Percentiles rank a stretch among this genome's conserved stretches.
These are phyloP conservation scores for Coregonus ussuriensis DNA, from an alignment of 2,797 vertebrate genomes.

Conservation along the genomic window DNA sequence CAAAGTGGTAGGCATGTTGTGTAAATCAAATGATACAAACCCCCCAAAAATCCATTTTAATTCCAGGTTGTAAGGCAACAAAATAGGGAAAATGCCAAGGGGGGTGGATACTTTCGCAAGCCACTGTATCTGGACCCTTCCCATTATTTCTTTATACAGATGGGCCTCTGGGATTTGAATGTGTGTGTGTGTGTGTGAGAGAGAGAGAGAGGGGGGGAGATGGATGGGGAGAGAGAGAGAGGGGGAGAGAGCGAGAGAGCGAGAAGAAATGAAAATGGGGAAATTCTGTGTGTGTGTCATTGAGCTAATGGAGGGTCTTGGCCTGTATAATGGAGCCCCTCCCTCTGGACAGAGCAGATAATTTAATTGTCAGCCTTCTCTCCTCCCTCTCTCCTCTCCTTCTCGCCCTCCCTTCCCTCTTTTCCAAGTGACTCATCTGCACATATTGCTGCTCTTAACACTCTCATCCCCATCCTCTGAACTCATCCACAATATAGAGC, in stretches of 20 bases:
- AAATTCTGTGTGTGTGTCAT: conserved; percentile 43
- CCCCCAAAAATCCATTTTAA: too few species aligned
- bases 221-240: background rate
- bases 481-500: conserved; percentile 1
- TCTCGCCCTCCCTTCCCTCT: conserved; percentile 22
- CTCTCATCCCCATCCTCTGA: conserved; percentile 31
- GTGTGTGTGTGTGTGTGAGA: background rate
- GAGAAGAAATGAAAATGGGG: background rate
- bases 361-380: conserved; percentile 66
- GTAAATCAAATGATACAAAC: too few species aligned
- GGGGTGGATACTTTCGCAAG: too few species aligned
- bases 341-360: conserved; percentile 55
- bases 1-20: too few species aligned
- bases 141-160: background rate
- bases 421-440: conserved; percentile 47
- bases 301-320: conserved; percentile 71
- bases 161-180: background rate
- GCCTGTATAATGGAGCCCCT: conserved; percentile 67
- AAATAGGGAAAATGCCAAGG: too few species aligned
- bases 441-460: conserved; percentile 30
- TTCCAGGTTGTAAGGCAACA: too few species aligned
- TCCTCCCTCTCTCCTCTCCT: conserved; percentile 20
- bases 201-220: background rate
- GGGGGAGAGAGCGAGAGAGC: background rate
- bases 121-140: background rate